Evolutionary conservation across 2,113 vertebrate genomes (phyloP), one percentile per base, ranked within the genome.

Genomic region (Alouatta palliata): DNA sequence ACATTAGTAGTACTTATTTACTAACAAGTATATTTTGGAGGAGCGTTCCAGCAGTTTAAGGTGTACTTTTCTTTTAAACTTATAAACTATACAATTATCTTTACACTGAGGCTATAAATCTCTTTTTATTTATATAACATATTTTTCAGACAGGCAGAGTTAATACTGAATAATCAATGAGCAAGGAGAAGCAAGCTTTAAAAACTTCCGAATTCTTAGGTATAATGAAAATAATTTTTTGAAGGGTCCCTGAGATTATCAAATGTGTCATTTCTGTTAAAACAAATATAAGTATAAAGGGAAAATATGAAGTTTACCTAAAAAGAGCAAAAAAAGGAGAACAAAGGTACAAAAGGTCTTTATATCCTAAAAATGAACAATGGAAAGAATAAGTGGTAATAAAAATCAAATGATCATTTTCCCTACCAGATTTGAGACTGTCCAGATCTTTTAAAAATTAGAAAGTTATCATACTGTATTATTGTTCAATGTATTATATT

Each of bases 31-130:
- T 82, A 93, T 77, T 91, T 88, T 80, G n/a, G 30, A 58, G 49
- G 56, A 70, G 47, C 73, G 68, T 89, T 81, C 54, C 1, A 80
- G 58, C 40, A 94, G 13, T 49, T 85, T 43, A 94, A 85, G 35
- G 21, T 70, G 43, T n/a, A 73, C 14, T 92, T 89, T 84, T 82
- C 80, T 92, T 88, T 90, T 64, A 93, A 87, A 90, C 35, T 90
- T 91, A 75, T 56, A 64, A 93, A 90, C 66, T 37, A 81, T 37
- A 52, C 87, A 90, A 87, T n/a, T 90, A 45, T 37, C 49, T 91
- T 89, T 87, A 14, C 17, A 73, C 11, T 58, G n/a, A 76, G 23
- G 35, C 83, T 87, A 61, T 19, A 90, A 88, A 43, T 87, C 82
- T 83, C 20, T 21, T 77, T 93, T 87, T 47, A 96, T 35, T 90